Evolutionary conservation across 2,113 vertebrate genomes (phyloP).

Genomic region (Pundamilia nyererei): DNA sequence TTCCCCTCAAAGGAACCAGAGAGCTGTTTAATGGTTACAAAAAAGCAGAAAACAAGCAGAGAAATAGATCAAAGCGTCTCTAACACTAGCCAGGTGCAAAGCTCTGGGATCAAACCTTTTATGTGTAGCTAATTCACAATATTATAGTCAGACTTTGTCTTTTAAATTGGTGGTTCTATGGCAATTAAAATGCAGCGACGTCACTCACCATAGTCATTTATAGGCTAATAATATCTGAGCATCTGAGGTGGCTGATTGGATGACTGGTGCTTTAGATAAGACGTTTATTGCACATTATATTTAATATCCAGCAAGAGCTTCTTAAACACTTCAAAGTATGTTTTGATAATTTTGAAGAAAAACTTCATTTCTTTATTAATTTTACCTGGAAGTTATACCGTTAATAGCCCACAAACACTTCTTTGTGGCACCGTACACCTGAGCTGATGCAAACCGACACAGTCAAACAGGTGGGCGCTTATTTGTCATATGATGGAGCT

Average conservation of each 20-base stretch:
- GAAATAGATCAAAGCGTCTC: slow-evolving; percentile 60
- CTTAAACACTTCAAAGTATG: neutral
- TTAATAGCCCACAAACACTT: neutral
- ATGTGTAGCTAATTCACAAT: slow-evolving; percentile 22
- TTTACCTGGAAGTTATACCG: neutral
- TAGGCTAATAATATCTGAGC: slow-evolving; percentile 6
- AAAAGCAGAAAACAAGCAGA: slow-evolving; percentile 38
- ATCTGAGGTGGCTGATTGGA: slow-evolving; percentile 4
- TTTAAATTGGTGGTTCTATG: neutral
- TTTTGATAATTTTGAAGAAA: neutral
- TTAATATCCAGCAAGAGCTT: neutral
- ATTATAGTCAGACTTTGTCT: slow-evolving; percentile 12
- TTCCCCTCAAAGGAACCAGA: slow-evolving; percentile 36
- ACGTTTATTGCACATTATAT: neutral
- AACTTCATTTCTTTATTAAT: neutral
- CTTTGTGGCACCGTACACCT: neutral
- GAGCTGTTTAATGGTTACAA: slow-evolving; percentile 54
- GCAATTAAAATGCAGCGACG: neutral
- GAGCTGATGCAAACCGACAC: slow-evolving; percentile 23
- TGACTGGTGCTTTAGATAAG: neutral
- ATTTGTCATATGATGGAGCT: slow-evolving; percentile 47
- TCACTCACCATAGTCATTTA: neutral
- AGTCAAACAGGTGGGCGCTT: slow-evolving; percentile 24
- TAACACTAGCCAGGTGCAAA: slow-evolving; percentile 60
- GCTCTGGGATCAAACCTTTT: slow-evolving; percentile 37